Base-by-base conservation (phyloP, 2,888 invertebrate species). In the Sphecodes monilicornis region DNA sequence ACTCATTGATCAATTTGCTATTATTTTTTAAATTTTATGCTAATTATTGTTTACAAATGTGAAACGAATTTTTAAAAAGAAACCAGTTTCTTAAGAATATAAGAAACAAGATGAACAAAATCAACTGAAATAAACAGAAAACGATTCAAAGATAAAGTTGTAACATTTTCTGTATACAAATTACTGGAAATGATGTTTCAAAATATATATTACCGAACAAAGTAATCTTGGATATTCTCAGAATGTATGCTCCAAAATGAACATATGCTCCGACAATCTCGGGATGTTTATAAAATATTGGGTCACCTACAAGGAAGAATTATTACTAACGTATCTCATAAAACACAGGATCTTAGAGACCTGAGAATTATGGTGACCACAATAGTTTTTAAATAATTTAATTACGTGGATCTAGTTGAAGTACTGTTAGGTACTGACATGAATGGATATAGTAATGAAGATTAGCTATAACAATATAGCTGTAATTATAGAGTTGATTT, bases 241-340 rank as follows among this genome's bases (percentile, higher is more conserved):
- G 39, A 10, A 39, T 68, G 68, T 39, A 60, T 60, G 60, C 32
- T 60, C 18, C 29, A 8, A 18, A 60, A 66, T 4, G 68, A 68
- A 68, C 68, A 36, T 68, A 68, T 39, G 68, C 68, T 68, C 68
- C 36, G 36, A 39, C 68, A 68, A 68, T 26, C 68, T 68, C 68
- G 22, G 68, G 68, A 68, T 68, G 68, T 39, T n/a, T 68, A 39
- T 68, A 39, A 68, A 68, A 68, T 39, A 22, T 68, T 39, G n/a
- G n/a, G 68, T 39, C 68, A 36, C 39, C n/a, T 68, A 39, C 13
- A 39, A 68, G 68, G 39, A 68, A 39, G 39, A 39, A 39, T n/a
- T 39, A 68, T 39, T 39, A n/a, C n/a, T 39, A 68, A 68, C 39
- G 39, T 39, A 68, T 68, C 39, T 39, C 39, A 26, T 68, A 68